Percentiles rank a stretch among this genome's conserved stretches.
These are phyloP conservation scores for Tokudaia tokunoshimensis DNA, from an alignment of 2,797 vertebrate genomes.

Conservation along the genomic window DNA sequence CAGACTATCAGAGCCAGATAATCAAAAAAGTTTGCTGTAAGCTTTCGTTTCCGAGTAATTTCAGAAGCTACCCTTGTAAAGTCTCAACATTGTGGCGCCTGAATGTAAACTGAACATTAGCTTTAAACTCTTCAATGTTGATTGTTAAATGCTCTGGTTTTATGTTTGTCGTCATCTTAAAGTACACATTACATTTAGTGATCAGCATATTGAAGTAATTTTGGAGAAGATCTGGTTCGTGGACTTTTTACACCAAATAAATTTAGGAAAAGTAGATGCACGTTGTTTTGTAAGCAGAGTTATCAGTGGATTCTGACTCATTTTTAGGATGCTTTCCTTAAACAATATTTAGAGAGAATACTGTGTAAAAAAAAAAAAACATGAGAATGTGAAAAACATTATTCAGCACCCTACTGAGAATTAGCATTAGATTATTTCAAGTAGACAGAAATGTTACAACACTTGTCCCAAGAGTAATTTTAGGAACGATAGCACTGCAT, in stretches of 20 bases:
- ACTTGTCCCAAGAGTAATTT: neutral
- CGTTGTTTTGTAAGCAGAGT: too few relatives aligned
- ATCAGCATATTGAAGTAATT: too few relatives aligned
- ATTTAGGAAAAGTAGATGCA: neutral
- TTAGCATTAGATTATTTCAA: neutral
- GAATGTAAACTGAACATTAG: too few relatives aligned
- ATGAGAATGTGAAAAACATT: neutral
- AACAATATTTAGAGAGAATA: neutral
- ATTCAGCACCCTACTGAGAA: neutral
- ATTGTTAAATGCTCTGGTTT: too few relatives aligned
- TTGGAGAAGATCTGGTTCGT: too few relatives aligned
- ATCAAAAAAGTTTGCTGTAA: neutral
- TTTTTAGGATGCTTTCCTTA: neutral
- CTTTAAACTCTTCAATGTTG: too few relatives aligned
- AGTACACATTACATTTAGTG: too few relatives aligned
- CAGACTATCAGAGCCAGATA: neutral
- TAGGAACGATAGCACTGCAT: slow-evolving; percentile 47
- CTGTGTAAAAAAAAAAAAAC: too few relatives aligned
- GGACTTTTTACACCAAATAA: neutral
- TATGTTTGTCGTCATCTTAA: too few relatives aligned
- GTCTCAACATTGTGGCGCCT: too few relatives aligned
- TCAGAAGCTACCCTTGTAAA: too few relatives aligned
- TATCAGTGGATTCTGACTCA: neutral
- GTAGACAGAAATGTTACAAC: neutral
- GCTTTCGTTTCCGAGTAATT: too few relatives aligned